These are phyloP conservation scores for Nemopilema nomurai DNA, from an alignment of 30 jellyfish, hydroid and myxozoan species.

Conservation along the genomic window DNA sequence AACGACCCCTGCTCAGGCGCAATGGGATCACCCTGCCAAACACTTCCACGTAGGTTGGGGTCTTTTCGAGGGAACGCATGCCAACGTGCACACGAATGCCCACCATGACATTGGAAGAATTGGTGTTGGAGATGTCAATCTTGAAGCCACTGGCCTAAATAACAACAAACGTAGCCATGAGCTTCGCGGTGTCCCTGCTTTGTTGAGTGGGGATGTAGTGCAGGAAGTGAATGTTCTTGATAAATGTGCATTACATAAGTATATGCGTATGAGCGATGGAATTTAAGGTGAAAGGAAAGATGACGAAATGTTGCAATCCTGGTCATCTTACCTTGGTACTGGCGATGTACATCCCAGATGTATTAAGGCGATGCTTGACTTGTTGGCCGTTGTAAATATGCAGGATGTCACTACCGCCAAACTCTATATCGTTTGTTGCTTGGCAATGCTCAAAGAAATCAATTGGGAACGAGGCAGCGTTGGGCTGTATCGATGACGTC, in stretches of 20 bases:
- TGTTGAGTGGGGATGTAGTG: too few relatives aligned
- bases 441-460: conserved; percentile 96
- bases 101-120: conserved; percentile 78
- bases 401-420: conserved; percentile 86
- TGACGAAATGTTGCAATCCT: background rate
- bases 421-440: conserved; percentile 78
- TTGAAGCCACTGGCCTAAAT: conserved; percentile 90
- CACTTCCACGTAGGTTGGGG: conserved; percentile 88
- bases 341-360: conserved; percentile 97
- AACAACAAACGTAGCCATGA: background rate
- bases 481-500: conserved; percentile 17
- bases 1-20: conserved; percentile 78
- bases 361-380: conserved; percentile 81
- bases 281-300: background rate
- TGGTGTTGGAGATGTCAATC: conserved; percentile 64
- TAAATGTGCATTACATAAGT: too few relatives aligned
- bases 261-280: too few relatives aligned
- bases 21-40: conserved; percentile 81
- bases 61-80: conserved; percentile 75
- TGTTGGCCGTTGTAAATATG: conserved; percentile 89
- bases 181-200: too few relatives aligned
- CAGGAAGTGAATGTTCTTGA: too few relatives aligned
- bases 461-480: conserved; percentile 73
- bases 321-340: conserved; percentile 77
- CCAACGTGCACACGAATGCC: conserved; percentile 94